Conservation (phyloP, 2,113 vertebrate species). For the Saccopteryx bilineata region DNA sequence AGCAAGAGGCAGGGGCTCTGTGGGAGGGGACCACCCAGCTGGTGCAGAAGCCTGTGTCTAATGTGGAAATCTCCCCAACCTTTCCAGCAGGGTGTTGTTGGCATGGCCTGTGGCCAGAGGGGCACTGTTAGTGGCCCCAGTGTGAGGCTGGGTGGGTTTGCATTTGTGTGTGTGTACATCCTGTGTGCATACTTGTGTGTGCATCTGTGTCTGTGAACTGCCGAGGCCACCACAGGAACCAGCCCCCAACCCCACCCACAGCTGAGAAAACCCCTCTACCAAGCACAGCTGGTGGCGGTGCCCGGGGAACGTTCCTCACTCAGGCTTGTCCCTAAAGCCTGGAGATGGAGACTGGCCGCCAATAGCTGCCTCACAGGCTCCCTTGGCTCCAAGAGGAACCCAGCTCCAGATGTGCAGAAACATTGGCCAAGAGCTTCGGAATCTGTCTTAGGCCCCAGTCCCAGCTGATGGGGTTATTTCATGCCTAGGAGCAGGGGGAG, state of each 20-base stretch:
- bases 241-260: not conserved
- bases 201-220: not conserved
- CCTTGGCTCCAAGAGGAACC: not conserved
- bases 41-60: not conserved
- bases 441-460: slow-evolving; percentile 27
- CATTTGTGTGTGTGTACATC: not conserved
- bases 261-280: not conserved
- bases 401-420: slow-evolving; percentile 67
- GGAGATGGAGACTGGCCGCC: not conserved
- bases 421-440: slow-evolving; percentile 21
- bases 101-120: not conserved
- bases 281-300: not conserved
- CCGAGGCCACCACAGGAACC: not conserved
- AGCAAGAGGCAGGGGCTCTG: not conserved
- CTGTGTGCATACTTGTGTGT: too few species aligned
- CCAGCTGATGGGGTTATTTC: slow-evolving; percentile 32
- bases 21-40: not conserved
- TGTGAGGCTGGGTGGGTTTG: not conserved
- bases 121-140: not conserved
- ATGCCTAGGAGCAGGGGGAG: not conserved
- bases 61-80: not conserved
- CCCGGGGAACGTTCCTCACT: not conserved
- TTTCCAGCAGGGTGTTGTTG: fast-evolving
- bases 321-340: not conserved
- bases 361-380: not conserved